A percentile compares a stretch with the other conserved stretches of the same genome.
Conservation (phyloP, 2,113 vertebrate species). For the Chamaea fasciata region DNA sequence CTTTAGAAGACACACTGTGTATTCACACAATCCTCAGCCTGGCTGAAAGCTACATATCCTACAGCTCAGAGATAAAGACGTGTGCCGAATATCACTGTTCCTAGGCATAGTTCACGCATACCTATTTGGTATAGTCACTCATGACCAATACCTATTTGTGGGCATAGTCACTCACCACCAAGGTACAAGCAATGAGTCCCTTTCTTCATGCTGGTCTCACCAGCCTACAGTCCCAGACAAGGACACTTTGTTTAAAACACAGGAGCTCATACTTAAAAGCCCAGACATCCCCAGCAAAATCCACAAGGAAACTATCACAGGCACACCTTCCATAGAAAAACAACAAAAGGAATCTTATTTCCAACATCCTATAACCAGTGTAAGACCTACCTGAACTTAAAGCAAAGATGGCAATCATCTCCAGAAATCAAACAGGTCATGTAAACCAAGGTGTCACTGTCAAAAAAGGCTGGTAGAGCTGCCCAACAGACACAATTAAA, state of each 20-base stretch:
- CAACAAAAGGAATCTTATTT: not conserved
- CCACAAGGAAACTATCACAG: not conserved
- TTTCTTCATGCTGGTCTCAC: not conserved
- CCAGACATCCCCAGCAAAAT: not conserved
- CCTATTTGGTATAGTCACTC: too few relatives aligned
- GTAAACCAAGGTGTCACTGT: not conserved
- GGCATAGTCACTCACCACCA: not conserved
- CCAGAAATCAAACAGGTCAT: not conserved
- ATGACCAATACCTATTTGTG: not conserved
- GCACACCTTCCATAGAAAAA: not conserved
- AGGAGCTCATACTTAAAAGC: rapidly evolving
- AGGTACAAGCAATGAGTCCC: not conserved
- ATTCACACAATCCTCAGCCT: not conserved
- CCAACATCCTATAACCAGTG: not conserved
- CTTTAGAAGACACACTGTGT: not conserved
- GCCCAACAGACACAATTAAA: not conserved
- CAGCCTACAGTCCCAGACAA: not conserved
- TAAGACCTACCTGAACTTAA: not conserved
- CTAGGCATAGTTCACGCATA: too few relatives aligned
- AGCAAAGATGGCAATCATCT: not conserved
- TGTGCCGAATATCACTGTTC: rapidly evolving
- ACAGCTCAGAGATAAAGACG: not conserved
- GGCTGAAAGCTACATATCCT: not conserved
- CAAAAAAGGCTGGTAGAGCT: not conserved
- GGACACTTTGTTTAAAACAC: not conserved